phyloP scores from a whole-genome alignment of 2,888 invertebrate species.

The Asteroscopus sphinx region DNA sequence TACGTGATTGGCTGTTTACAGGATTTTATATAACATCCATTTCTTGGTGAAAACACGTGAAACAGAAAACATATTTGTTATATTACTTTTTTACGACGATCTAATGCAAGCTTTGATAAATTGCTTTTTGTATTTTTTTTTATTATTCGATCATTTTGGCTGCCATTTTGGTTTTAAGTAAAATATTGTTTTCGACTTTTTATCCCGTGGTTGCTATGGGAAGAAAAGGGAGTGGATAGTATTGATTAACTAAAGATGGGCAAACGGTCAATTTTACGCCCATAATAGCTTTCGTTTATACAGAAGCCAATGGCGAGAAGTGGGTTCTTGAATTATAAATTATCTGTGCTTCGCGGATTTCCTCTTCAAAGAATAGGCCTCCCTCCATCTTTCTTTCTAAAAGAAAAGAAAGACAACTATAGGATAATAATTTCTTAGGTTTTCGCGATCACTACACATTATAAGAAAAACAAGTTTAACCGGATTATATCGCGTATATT shows the following conservation, averaged over 20 bases:
- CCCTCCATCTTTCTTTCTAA: no score
- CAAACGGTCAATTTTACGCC: not conserved
- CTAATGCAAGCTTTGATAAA: slow-evolving; percentile 16
- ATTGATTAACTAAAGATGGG: no score
- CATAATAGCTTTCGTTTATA: not conserved
- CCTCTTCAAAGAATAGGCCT: not conserved
- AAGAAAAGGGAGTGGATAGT: no score
- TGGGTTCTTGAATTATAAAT: not conserved
- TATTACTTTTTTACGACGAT: slow-evolving; percentile 29
- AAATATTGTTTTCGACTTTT: not conserved
- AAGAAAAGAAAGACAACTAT: no score
- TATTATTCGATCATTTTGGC: not conserved
- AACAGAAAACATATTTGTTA: slow-evolving; percentile 35
- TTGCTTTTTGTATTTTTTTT: slow-evolving; percentile 19
- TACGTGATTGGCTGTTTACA: slow-evolving; percentile 22
- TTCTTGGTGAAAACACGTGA: slow-evolving; percentile 7
- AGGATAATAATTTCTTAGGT: no score
- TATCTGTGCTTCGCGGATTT: not conserved
- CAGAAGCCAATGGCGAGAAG: not conserved
- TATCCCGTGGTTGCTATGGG: no score
- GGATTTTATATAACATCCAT: slow-evolving; percentile 3
- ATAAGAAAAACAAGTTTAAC: no score
- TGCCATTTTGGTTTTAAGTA: slow-evolving; percentile 3
- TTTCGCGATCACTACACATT: no score
- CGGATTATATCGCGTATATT: no score